Percentiles rank a stretch among this genome's conserved stretches.
These are phyloP conservation scores for Rugalucina vietnamica DNA, from an alignment of 2,888 invertebrate genomes.

Conservation along the genomic window DNA sequence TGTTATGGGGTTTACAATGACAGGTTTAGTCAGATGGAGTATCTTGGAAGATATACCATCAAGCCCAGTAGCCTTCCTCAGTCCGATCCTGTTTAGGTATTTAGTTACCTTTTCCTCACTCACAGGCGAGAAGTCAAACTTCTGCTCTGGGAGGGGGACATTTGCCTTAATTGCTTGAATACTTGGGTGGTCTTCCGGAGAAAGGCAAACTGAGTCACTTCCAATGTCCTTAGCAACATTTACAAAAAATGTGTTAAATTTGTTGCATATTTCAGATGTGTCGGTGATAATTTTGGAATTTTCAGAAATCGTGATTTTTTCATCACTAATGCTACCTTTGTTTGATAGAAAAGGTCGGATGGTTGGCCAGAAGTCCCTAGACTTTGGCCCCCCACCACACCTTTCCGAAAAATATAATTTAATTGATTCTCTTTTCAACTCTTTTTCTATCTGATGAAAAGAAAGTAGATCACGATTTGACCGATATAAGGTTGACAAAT, in stretches of 20 bases:
- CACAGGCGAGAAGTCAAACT: neutral
- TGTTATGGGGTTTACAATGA: no score
- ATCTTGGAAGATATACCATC: neutral
- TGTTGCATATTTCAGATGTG: neutral
- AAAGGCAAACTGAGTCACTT: neutral
- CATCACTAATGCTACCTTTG: neutral
- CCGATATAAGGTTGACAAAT: no score
- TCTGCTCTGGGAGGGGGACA: neutral
- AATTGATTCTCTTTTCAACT: neutral
- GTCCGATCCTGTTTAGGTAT: neutral
- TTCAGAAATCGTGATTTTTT: neutral
- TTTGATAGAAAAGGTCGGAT: neutral
- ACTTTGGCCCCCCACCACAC: neutral
- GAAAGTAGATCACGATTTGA: no score
- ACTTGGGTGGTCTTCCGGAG: neutral
- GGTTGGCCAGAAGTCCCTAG: neutral
- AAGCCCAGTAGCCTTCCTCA: neutral
- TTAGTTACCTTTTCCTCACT: neutral
- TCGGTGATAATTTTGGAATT: neutral
- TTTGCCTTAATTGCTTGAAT: neutral
- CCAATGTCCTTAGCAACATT: neutral
- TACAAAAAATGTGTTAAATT: no score
- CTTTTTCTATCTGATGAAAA: no score
- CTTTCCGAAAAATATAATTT: neutral
- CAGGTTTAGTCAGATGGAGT: neutral